phyloP scores from a whole-genome alignment of 2,797 vertebrate species.

The Enteromius radiatus region DNA sequence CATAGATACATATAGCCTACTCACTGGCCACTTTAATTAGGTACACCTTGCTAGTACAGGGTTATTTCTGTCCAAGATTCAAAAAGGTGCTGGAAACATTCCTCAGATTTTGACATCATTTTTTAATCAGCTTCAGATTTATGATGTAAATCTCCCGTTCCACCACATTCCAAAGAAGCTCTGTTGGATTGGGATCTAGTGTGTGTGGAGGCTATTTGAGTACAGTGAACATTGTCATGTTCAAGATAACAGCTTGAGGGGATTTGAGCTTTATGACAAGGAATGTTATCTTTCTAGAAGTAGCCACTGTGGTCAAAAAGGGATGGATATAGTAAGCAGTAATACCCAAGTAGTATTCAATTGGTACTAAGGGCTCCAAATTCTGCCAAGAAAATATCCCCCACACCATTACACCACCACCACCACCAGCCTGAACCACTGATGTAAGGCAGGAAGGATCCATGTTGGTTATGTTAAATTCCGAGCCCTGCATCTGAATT shows the following conservation, averaged over 20 bases:
- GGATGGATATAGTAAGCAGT: background rate
- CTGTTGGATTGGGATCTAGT: background rate
- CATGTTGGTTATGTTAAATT: constrained; percentile 55
- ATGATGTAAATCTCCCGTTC: background rate
- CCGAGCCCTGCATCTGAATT: constrained; percentile 44
- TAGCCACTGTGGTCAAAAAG: background rate
- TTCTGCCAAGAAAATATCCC: background rate
- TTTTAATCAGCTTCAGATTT: background rate
- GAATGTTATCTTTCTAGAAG: background rate
- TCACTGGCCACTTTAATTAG: background rate
- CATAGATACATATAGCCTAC: background rate
- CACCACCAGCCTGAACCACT: background rate
- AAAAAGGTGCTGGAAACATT: background rate
- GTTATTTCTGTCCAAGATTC: background rate
- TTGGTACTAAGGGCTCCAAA: background rate
- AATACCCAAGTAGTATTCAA: no score
- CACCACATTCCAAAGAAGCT: background rate
- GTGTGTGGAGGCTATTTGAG: background rate
- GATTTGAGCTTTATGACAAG: background rate
- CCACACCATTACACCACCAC: background rate
- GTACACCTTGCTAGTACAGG: background rate
- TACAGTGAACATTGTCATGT: background rate
- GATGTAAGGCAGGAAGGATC: constrained; percentile 53
- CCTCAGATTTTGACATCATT: background rate
- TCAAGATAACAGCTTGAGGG: background rate